phyloP scores from a whole-genome alignment of 2,797 vertebrate genomes.

The Pachyuromys duprasi region DNA sequence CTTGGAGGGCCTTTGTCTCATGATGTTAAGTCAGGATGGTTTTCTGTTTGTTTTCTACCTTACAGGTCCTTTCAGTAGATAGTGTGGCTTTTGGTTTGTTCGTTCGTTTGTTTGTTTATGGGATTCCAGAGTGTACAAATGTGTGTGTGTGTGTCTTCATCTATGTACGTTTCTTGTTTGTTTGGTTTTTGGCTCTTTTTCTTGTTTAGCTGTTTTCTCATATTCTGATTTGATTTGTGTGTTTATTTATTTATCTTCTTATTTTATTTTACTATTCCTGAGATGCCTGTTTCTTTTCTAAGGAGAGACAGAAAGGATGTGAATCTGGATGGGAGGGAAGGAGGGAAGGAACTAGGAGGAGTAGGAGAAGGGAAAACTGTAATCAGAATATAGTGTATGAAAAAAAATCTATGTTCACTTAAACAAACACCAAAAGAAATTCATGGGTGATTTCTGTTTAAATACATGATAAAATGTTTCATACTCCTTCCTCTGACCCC shows the following conservation, averaged over 20 bases:
- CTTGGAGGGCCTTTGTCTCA: background rate
- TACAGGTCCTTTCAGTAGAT: background rate
- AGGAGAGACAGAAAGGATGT: background rate
- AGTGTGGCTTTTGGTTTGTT: background rate
- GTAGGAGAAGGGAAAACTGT: background rate
- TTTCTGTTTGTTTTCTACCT: background rate
- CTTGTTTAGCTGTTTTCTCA: background rate
- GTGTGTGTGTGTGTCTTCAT: background rate
- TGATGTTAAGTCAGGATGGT: background rate
- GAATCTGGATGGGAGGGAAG: background rate
- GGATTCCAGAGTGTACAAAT: background rate
- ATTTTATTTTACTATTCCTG: background rate
- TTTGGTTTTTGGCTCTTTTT: background rate
- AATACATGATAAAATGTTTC: background rate
- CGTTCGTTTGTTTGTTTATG: too few relatives aligned
- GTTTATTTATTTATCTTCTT: background rate
- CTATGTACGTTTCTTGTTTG: background rate
- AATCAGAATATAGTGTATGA: background rate
- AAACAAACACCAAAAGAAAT: background rate
- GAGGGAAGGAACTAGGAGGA: background rate
- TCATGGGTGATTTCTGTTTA: background rate
- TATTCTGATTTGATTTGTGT: background rate
- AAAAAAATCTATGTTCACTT: background rate
- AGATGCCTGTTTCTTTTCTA: background rate
- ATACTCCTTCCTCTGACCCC: background rate